Evolutionary conservation across 2,888 invertebrate genomes (phyloP).

Genomic region (Lepidocyrtoides sp.): DNA sequence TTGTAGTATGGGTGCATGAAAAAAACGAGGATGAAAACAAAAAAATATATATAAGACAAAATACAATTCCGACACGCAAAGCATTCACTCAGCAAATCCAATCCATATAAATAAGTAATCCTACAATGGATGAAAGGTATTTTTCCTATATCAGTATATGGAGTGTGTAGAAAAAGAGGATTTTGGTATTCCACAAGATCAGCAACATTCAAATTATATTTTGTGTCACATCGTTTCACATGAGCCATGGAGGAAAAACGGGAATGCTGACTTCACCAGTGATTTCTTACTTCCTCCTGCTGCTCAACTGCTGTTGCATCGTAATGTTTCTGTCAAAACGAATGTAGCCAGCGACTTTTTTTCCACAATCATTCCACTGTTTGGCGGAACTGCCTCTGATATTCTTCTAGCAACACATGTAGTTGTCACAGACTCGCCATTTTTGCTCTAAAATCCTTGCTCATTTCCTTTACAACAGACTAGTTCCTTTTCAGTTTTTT

Average conservation of each 20-base stretch:
- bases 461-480: too few relatives aligned
- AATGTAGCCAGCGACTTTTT: constrained; percentile 17
- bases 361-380: too few relatives aligned
- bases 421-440: too few relatives aligned
- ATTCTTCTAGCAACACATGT: too few relatives aligned
- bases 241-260: background rate
- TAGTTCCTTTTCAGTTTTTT: too few relatives aligned
- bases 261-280: constrained; percentile 51
- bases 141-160: too few relatives aligned
- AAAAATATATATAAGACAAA: background rate
- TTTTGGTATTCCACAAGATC: constrained; percentile 6
- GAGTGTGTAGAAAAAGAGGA: too few relatives aligned
- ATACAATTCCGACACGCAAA: background rate
- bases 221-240: background rate
- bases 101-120: too few relatives aligned
- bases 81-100: constrained; percentile 1
- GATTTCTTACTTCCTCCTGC: too few relatives aligned
- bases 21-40: background rate
- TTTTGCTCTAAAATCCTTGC: too few relatives aligned
- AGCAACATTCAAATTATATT: constrained; percentile 31
- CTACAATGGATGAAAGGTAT: too few relatives aligned
- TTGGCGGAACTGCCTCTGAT: too few relatives aligned
- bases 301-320: constrained; percentile 26
- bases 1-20: background rate
- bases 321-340: constrained; percentile 48